Evolutionary conservation across 2,888 invertebrate species (phyloP).

Genomic region (Hydriomena furcata): DNA sequence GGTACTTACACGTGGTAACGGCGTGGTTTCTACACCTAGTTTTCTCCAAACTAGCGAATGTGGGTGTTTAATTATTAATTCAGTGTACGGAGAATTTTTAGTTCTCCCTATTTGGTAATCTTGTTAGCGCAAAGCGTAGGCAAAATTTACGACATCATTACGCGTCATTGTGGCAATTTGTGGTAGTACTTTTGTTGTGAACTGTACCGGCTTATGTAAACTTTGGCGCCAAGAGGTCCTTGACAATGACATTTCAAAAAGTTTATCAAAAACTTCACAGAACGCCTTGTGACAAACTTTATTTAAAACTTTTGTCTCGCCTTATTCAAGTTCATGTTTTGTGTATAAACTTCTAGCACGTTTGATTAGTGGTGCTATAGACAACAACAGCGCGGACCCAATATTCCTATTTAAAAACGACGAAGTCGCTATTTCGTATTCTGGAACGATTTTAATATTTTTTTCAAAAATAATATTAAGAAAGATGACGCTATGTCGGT

Average conservation of each 20-base stretch:
- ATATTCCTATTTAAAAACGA: too few species aligned
- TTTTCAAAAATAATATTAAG: too few species aligned
- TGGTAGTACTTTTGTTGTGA: constrained; percentile 3
- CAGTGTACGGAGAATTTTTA: constrained; percentile 54
- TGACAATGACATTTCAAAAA: constrained; percentile 4
- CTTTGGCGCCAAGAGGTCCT: not conserved
- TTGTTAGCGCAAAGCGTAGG: constrained; percentile 32
- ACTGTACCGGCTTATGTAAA: not conserved
- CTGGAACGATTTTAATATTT: too few species aligned
- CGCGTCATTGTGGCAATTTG: constrained; percentile 12
- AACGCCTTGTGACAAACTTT: not conserved
- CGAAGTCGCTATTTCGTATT: too few species aligned
- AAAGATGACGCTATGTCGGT: too few species aligned
- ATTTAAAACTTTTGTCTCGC: constrained; percentile 4
- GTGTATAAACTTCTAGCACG: not conserved
- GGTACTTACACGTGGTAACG: constrained; percentile 46
- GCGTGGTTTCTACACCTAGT: constrained; percentile 66
- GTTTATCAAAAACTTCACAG: constrained; percentile 6
- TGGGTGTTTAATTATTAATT: constrained; percentile 72
- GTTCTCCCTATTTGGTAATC: constrained; percentile 42
- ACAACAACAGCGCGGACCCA: too few species aligned
- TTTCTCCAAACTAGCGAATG: constrained; percentile 52
- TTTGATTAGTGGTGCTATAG: too few species aligned
- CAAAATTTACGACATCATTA: constrained; percentile 12
- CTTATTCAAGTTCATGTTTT: not conserved